Evolutionary conservation across 2,113 vertebrate species (phyloP).

Genomic region (Stegostoma tigrinum): DNA sequence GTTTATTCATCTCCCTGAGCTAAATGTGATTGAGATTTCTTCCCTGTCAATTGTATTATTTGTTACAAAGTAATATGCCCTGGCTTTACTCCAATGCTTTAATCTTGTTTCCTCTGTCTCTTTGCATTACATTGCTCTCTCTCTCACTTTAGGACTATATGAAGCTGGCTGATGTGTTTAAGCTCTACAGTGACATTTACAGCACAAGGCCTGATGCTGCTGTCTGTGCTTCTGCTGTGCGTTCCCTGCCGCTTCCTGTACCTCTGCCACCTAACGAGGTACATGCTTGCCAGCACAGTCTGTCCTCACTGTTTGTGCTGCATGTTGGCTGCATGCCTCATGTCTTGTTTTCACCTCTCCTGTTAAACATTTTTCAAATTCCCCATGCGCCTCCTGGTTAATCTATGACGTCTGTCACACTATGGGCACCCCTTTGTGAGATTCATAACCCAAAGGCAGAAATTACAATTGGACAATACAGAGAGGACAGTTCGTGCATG

Average conservation of each 20-base stretch:
- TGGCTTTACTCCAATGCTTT: neutral
- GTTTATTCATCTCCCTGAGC: neutral
- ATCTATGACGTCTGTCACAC: neutral
- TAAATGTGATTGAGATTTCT: conserved; percentile 18
- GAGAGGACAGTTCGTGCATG: neutral
- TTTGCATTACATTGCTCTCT: conserved; percentile 42
- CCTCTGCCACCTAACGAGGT: conserved; percentile 62
- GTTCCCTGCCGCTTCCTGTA: conserved; percentile 53
- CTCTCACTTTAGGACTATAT: conserved; percentile 69
- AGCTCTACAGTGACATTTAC: conserved; percentile 65
- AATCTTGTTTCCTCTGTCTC: neutral
- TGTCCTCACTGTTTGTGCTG: conserved; percentile 10
- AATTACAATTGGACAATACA: neutral
- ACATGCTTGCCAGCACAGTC: conserved; percentile 48
- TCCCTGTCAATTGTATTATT: neutral
- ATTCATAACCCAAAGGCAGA: neutral
- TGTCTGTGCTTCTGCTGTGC: conserved; percentile 52
- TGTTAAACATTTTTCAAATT: neutral
- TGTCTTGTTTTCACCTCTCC: neutral
- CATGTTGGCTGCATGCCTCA: neutral
- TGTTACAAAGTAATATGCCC: neutral
- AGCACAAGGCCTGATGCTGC: conserved; percentile 53
- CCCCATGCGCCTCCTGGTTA: too few species aligned
- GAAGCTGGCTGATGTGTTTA: conserved; percentile 79
- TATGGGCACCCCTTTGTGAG: neutral